phyloP scores from a whole-genome alignment of 2,113 vertebrate species.

The Anser brachyrhynchus region DNA sequence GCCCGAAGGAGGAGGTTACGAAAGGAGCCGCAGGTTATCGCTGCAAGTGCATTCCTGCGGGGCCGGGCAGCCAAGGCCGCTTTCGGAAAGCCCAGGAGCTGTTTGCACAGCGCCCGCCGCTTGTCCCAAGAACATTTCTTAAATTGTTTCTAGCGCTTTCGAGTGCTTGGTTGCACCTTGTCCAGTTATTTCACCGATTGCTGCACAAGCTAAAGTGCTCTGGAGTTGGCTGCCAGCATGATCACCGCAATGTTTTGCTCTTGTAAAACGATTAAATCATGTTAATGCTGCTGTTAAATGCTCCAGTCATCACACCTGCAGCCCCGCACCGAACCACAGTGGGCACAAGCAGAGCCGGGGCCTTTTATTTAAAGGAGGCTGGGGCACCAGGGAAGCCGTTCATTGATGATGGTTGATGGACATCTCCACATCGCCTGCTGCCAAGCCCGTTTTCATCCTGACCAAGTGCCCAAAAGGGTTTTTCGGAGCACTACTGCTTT shows the following conservation, averaged over 20 bases:
- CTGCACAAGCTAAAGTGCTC: not conserved
- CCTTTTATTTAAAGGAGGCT: not conserved
- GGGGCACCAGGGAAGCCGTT: not conserved
- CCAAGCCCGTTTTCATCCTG: not conserved
- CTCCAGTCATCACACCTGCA: not conserved
- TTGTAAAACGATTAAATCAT: not conserved
- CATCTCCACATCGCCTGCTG: not conserved
- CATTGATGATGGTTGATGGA: not conserved
- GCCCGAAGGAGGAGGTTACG: not conserved
- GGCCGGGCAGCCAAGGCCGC: not conserved
- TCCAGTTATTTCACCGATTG: not conserved
- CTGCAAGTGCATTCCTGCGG: slow-evolving; percentile 15
- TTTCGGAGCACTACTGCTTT: not conserved
- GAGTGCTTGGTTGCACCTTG: slow-evolving; percentile 5
- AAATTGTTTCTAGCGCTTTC: slow-evolving; percentile 64
- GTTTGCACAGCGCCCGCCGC: slow-evolving; percentile 46
- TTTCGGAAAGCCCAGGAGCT: not conserved
- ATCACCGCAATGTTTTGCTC: not conserved
- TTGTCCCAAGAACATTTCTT: slow-evolving; percentile 55
- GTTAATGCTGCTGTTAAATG: not conserved
- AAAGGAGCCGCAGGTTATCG: slow-evolving; percentile 6
- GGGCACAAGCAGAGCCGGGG: not conserved
- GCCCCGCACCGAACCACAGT: not conserved
- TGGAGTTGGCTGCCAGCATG: fast-evolving
- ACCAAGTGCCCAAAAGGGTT: not conserved